Evolutionary conservation across 2,797 vertebrate species (phyloP).

Genomic region (Mormyrus proboscirostris): DNA sequence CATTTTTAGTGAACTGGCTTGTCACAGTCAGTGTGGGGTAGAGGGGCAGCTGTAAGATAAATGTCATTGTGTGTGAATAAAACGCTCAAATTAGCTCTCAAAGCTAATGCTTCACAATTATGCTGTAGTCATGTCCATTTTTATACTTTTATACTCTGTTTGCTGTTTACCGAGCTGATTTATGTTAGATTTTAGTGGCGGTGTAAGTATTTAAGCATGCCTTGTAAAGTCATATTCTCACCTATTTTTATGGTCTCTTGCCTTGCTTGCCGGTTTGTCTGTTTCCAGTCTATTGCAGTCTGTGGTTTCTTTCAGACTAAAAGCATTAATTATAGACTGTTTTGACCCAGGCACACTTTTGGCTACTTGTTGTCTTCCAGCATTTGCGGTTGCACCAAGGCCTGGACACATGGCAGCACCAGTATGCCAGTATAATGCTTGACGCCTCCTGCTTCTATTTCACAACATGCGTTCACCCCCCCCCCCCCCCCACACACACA

Average conservation of each 20-base stretch:
- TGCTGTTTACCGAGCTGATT: background rate
- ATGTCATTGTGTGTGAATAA: background rate
- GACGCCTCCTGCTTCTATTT: background rate
- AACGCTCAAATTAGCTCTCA: background rate
- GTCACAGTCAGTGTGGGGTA: background rate
- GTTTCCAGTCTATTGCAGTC: background rate
- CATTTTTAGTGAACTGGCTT: background rate
- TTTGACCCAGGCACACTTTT: background rate
- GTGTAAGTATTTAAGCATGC: background rate
- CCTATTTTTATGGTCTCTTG: background rate
- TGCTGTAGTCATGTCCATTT: background rate
- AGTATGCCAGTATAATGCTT: background rate
- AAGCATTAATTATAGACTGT: background rate
- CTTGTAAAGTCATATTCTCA: background rate
- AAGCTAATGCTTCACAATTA: background rate
- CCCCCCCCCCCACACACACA: background rate
- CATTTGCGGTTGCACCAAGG: background rate
- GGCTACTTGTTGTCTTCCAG: background rate
- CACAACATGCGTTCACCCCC: background rate
- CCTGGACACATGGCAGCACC: background rate
- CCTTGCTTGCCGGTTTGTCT: background rate
- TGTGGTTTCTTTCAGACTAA: background rate
- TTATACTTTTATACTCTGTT: background rate
- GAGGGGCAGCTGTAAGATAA: background rate
- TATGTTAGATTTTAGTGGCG: background rate